Evolutionary conservation across 2,113 vertebrate genomes (phyloP).

Genomic region (Urocynchramus pylzowi): DNA sequence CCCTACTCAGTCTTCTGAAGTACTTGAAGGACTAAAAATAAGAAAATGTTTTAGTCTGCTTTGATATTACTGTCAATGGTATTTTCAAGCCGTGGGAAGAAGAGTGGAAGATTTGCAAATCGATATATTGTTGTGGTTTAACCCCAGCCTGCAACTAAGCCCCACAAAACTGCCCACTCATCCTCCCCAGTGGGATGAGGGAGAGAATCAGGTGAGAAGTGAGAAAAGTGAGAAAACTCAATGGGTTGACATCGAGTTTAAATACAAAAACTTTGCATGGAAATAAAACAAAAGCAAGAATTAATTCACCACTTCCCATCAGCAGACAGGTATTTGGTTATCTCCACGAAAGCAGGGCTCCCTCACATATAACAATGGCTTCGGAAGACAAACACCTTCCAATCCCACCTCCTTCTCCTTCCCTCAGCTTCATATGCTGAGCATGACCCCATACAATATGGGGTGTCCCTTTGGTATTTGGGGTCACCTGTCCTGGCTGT

Average conservation of each 20-base stretch:
- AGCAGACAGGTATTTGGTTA: neutral
- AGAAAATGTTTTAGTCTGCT: neutral
- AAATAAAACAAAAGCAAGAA: neutral
- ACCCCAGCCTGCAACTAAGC: neutral
- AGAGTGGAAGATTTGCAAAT: neutral
- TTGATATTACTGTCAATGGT: neutral
- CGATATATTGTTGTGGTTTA: neutral
- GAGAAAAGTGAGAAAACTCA: neutral
- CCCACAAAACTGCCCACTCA: neutral
- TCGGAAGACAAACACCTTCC: neutral
- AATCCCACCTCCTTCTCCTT: neutral
- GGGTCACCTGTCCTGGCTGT: neutral
- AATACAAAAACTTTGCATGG: neutral
- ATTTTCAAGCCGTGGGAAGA: neutral
- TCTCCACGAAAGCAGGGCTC: neutral
- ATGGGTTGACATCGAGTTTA: neutral
- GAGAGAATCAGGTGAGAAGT: neutral
- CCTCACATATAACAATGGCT: fast-evolving
- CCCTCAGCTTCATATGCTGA: neutral
- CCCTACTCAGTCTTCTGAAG: neutral
- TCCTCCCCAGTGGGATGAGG: too few relatives aligned
- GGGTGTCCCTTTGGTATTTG: neutral
- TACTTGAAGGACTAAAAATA: neutral
- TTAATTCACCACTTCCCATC: neutral
- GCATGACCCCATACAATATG: neutral